Conservation (phyloP, 2,888 invertebrate species). For the Pheosia tremula region DNA sequence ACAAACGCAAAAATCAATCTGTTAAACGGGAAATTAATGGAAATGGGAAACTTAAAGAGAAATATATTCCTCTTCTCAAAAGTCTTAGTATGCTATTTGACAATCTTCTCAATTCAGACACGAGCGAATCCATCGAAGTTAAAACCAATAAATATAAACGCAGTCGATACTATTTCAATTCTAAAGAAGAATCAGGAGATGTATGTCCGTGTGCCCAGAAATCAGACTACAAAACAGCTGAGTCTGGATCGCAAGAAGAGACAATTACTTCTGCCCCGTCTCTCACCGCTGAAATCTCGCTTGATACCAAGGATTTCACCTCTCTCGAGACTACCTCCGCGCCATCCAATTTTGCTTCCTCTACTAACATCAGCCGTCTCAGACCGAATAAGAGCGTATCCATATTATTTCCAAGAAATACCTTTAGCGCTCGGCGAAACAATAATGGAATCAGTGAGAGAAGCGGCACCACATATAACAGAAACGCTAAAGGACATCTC, state of each 20-base stretch:
- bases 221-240: constrained; percentile 30
- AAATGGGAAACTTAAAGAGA: constrained; percentile 60
- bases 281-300: constrained; percentile 57
- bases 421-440: constrained; percentile 77
- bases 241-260: constrained; percentile 59
- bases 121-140: constrained; percentile 53
- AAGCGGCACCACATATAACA: constrained; percentile 76
- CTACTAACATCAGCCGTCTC: constrained; percentile 73
- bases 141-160: constrained; percentile 47
- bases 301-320: constrained; percentile 50
- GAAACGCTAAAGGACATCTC: constrained; percentile 76
- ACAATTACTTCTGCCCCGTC: constrained; percentile 66
- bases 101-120: constrained; percentile 64
- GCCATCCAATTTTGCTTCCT: constrained; percentile 69
- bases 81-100: constrained; percentile 73
- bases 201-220: constrained; percentile 48
- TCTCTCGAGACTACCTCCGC: constrained; percentile 61
- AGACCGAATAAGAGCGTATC: constrained; percentile 76
- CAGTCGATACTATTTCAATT: constrained; percentile 38
- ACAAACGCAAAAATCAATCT: constrained; percentile 55
- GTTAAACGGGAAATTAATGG: constrained; percentile 60
- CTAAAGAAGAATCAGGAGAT: constrained; percentile 38
- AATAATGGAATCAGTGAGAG: constrained; percentile 74
- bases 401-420: constrained; percentile 79
- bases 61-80: constrained; percentile 72